phyloP scores from a whole-genome alignment of 2,888 invertebrate genomes.

The Diadegma fenestrale region DNA sequence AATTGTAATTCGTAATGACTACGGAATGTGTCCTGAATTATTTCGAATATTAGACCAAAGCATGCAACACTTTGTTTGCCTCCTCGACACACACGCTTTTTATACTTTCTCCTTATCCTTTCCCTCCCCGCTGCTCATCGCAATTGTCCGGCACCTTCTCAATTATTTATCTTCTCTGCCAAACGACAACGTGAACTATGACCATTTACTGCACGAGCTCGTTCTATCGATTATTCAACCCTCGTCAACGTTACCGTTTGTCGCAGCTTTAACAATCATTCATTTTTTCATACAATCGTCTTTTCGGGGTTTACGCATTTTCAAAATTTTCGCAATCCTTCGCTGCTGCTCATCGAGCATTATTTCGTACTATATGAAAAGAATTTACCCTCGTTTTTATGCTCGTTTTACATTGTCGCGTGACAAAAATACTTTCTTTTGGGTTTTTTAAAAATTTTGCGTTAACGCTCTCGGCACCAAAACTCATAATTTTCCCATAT shows the following conservation, averaged over 20 bases:
- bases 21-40: slow-evolving; percentile 43
- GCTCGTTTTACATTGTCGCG: no score
- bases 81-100: background rate
- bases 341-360: no score
- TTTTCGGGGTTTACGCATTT: background rate
- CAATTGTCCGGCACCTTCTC: background rate
- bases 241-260: background rate
- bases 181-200: slow-evolving; percentile 33
- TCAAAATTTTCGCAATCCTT: no score
- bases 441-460: no score
- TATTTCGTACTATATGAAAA: no score
- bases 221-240: background rate
- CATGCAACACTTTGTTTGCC: slow-evolving; percentile 27
- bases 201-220: slow-evolving; percentile 54
- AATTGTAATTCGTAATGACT: slow-evolving; percentile 27
- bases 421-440: no score
- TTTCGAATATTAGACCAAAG: slow-evolving; percentile 38
- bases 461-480: no score
- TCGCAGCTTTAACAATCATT: no score
- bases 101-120: slow-evolving; percentile 10
- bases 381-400: no score
- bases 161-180: slow-evolving; percentile 35
- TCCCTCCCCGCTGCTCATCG: background rate
- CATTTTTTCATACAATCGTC: background rate
- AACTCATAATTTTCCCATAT: no score